phyloP scores from a whole-genome alignment of 1,140 invertebrate species.

The Radopholus similis region DNA sequence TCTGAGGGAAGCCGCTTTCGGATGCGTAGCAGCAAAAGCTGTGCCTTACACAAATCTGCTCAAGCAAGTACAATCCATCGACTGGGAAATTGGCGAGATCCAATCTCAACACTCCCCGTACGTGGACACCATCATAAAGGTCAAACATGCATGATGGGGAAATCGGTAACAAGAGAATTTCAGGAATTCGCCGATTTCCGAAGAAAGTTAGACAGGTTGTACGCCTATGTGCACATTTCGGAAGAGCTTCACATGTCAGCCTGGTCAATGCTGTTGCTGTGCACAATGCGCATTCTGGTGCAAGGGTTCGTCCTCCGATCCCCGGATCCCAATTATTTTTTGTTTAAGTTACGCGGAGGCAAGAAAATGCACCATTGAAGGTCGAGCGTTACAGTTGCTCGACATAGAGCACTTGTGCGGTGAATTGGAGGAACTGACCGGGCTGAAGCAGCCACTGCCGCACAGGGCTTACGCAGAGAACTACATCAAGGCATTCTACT shows the following conservation, averaged over 20 bases:
- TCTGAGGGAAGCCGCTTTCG: slow-evolving; percentile 77
- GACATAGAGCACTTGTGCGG: slow-evolving; percentile 91
- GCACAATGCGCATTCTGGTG: slow-evolving; percentile 78
- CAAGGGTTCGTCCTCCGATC: slow-evolving; percentile 72
- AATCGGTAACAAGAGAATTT: slow-evolving; percentile 12
- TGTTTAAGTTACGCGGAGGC: slow-evolving; percentile 62
- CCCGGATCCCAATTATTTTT: not conserved
- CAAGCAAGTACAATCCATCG: slow-evolving; percentile 75
- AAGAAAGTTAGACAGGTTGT: slow-evolving; percentile 23
- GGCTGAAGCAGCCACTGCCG: slow-evolving; percentile 70
- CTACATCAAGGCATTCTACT: slow-evolving; percentile 93
- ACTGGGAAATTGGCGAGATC: slow-evolving; percentile 89
- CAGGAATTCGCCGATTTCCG: slow-evolving; percentile 45
- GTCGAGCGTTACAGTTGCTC: slow-evolving; percentile 90
- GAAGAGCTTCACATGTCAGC: slow-evolving; percentile 63
- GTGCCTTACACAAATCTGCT: slow-evolving; percentile 78
- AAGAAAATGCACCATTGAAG: slow-evolving; percentile 90
- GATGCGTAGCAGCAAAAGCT: slow-evolving; percentile 73
- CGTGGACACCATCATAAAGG: slow-evolving; percentile 64
- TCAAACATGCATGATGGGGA: slow-evolving; percentile 2
- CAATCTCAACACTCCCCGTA: slow-evolving; percentile 90
- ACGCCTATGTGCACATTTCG: slow-evolving; percentile 29
- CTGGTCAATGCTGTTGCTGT: slow-evolving; percentile 81
- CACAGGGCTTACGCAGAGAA: slow-evolving; percentile 83
- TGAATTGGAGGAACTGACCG: slow-evolving; percentile 81